Evolutionary conservation across 2,113 vertebrate species (phyloP).

Genomic region (Balaeniceps rex): DNA sequence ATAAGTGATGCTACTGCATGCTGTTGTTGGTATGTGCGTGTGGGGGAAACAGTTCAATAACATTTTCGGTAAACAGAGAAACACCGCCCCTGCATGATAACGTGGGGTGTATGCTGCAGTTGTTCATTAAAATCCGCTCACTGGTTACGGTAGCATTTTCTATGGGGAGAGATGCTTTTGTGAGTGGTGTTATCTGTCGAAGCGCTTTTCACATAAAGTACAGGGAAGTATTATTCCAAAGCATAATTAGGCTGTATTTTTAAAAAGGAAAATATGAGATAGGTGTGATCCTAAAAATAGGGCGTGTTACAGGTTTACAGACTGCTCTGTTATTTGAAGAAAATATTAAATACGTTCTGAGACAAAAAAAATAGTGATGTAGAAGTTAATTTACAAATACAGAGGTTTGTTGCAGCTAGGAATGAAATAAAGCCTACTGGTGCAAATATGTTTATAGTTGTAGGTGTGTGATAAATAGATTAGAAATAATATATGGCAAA

Average conservation of each 20-base stretch:
- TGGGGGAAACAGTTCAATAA: neutral
- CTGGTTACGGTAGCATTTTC: neutral
- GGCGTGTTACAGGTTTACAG: neutral
- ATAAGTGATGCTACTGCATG: neutral
- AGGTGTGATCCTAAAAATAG: conserved; percentile 36
- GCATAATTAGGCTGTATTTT: neutral
- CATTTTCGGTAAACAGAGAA: neutral
- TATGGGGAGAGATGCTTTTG: neutral
- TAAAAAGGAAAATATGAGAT: conserved; percentile 34
- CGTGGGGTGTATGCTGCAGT: neutral
- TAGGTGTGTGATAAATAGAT: neutral
- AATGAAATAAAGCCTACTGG: neutral
- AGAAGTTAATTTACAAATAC: neutral
- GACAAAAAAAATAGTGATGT: conserved; percentile 8
- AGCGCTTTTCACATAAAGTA: neutral
- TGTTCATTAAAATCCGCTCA: neutral
- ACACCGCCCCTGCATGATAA: neutral
- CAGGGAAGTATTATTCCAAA: neutral
- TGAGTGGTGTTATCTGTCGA: neutral
- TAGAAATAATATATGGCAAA: neutral
- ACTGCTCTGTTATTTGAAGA: conserved; percentile 5
- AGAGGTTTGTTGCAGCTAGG: neutral
- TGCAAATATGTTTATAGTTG: neutral
- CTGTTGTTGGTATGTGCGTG: neutral
- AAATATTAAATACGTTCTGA: conserved; percentile 1